Conservation (phyloP, 2,113 vertebrate species). For the Enhydra lutris region DNA sequence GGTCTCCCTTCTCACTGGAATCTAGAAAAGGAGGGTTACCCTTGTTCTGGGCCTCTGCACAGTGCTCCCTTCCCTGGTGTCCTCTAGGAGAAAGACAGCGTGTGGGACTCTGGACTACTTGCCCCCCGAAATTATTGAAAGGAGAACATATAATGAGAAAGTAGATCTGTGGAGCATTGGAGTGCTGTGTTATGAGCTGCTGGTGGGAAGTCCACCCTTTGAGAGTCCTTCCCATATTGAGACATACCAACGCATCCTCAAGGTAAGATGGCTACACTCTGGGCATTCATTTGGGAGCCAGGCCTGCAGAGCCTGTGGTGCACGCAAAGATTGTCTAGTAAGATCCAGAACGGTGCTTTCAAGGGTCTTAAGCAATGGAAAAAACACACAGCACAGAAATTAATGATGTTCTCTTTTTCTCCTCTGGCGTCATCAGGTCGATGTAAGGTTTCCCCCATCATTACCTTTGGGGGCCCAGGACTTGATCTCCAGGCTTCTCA, state of each 20-base stretch:
- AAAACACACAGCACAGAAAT: neutral
- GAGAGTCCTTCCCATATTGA: constrained; percentile 85
- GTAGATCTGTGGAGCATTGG: constrained; percentile 93
- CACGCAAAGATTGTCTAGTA: neutral
- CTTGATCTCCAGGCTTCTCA: constrained; percentile 87
- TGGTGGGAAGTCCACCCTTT: constrained; percentile 90
- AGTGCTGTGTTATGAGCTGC: constrained; percentile 91
- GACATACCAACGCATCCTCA: constrained; percentile 84
- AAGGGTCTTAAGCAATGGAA: neutral
- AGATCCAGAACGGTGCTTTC: neutral
- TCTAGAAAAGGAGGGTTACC: neutral
- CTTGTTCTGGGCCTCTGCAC: neutral
- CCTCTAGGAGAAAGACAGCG: constrained; percentile 88
- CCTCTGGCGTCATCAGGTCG: constrained; percentile 48
- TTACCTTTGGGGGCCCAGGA: constrained; percentile 85
- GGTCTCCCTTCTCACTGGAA: neutral
- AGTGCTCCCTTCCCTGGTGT: neutral
- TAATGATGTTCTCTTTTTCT: neutral
- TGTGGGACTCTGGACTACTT: constrained; percentile 93
- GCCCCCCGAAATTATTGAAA: constrained; percentile 92
- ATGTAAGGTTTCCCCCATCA: constrained; percentile 78
- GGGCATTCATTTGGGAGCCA: accelerated
- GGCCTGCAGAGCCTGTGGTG: neutral
- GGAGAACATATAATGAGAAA: constrained; percentile 88
- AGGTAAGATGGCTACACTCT: constrained; percentile 57